These are phyloP conservation scores for Ommatoiulus sabulosus DNA, from an alignment of 2,888 invertebrate species.

Conservation along the genomic window DNA sequence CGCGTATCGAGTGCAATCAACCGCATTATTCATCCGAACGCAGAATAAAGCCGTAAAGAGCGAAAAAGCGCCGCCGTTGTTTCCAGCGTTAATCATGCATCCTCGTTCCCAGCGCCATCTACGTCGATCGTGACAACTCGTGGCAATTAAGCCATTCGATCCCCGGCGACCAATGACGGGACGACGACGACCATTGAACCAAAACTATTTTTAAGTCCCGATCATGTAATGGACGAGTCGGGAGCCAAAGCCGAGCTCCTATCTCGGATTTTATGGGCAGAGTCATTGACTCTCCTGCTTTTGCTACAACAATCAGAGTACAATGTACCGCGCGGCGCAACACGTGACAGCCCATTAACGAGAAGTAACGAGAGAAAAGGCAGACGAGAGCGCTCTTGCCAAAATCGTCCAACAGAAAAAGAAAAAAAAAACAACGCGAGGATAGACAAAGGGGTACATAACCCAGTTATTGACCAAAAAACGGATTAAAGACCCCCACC, in stretches of 20 bases:
- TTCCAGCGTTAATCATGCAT: too few relatives aligned
- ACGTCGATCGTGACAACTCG: not conserved
- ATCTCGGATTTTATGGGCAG: not conserved
- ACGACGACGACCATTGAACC: not conserved
- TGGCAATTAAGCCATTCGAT: not conserved
- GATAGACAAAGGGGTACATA: slow-evolving; percentile 28
- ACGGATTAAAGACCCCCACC: slow-evolving; percentile 28
- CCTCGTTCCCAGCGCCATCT: not conserved
- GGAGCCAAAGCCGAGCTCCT: slow-evolving; percentile 11
- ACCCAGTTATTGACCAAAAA: slow-evolving; percentile 20
- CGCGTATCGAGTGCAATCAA: not conserved
- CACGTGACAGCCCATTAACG: slow-evolving; percentile 28
- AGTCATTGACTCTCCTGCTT: not conserved
- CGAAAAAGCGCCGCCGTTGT: too few relatives aligned
- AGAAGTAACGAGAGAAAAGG: not conserved
- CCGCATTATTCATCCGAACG: not conserved
- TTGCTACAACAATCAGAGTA: slow-evolving; percentile 28
- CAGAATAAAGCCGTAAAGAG: too few relatives aligned
- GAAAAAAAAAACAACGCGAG: not conserved
- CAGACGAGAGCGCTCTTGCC: not conserved
- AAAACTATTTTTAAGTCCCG: slow-evolving; percentile 26
- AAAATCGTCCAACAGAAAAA: slow-evolving; percentile 1
- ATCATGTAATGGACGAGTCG: slow-evolving; percentile 28
- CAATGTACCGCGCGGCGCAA: slow-evolving; percentile 8
- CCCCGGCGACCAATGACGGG: not conserved